phyloP scores from a whole-genome alignment of 2,113 vertebrate genomes.

The Ceyx melanurus region DNA sequence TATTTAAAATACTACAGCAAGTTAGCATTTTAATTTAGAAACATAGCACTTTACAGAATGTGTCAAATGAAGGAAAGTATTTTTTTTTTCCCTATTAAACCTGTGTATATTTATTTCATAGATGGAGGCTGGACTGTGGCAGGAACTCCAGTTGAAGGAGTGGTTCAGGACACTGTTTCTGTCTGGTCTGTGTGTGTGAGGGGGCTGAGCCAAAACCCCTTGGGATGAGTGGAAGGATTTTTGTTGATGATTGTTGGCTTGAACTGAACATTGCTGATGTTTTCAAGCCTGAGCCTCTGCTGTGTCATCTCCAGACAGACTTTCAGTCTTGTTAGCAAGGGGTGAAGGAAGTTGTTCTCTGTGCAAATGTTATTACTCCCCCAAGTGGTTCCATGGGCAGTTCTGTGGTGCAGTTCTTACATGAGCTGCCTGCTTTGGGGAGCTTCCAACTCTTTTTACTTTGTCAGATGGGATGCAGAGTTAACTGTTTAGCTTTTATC shows the following conservation, averaged over 20 bases:
- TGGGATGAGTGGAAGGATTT: not conserved
- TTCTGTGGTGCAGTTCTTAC: not conserved
- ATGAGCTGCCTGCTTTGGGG: not conserved
- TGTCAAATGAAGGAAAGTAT: slow-evolving; percentile 24
- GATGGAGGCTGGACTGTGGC: not conserved
- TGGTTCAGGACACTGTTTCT: not conserved
- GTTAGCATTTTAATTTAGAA: not conserved
- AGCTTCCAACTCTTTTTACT: not conserved
- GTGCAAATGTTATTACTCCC: not conserved
- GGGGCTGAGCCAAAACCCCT: not conserved
- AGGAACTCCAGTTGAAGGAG: not conserved
- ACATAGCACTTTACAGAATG: slow-evolving; percentile 41
- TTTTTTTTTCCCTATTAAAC: not conserved
- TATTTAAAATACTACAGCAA: slow-evolving; percentile 8
- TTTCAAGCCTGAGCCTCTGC: not conserved
- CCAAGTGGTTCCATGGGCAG: not conserved
- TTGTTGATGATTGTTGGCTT: not conserved
- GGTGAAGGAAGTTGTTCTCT: not conserved
- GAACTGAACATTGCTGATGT: not conserved
- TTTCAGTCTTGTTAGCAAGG: not conserved
- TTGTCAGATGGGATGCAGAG: not conserved
- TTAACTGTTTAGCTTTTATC: not conserved
- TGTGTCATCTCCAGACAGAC: not conserved
- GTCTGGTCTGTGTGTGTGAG: not conserved
- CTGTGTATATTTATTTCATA: not conserved